Evolutionary conservation across 2,113 vertebrate genomes (phyloP), one percentile per base, ranked within the genome.

Genomic region (Typhlomys cinereus): DNA sequence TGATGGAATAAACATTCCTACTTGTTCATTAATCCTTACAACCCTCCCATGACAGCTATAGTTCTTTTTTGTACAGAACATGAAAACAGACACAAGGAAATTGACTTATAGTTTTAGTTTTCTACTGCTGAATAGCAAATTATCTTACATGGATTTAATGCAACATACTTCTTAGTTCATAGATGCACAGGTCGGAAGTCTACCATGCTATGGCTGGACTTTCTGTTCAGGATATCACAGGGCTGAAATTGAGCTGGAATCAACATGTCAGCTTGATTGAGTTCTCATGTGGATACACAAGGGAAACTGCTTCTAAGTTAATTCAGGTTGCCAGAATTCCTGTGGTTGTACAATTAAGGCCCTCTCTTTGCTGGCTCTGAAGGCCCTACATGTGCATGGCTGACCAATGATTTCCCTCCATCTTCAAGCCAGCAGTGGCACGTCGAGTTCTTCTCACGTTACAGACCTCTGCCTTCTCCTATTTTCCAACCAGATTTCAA

Each of bases 351-450:
- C 54, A n/a, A 7, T 3, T 23, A 34, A 64, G 21, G 23, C 27
- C 1, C 1, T 20, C 76, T 52, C 23, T 36, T 84, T 71, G 3
- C 2, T 88, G 57, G 31, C 7, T 61, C 67, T 48, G n/a, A 41
- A 69, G 1, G 3, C 1, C 10, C n/a, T n/a, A n/a, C n/a, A 23
- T 7, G 11, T 21, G 2, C 7, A 9, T 46, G 39, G 13, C 15
- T 46, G 61, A 12, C 52, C 62, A 23, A 8, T 6, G 39, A 21
- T 62, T 6, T 5, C 4, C 48, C 21, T 39, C 11, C 5, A 7
- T 46, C 41, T 59, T 71, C 52, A 18, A 44, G 21, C 21, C 15
- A 67, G 44, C 4, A 41, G 29, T 6, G 39, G 54, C 11, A 11
- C 0, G 39, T 71, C 41, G 34, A 21, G 66, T 41, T 11, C 23